phyloP scores from a whole-genome alignment of 1,140 invertebrate species.

The Lineus longissimus region DNA sequence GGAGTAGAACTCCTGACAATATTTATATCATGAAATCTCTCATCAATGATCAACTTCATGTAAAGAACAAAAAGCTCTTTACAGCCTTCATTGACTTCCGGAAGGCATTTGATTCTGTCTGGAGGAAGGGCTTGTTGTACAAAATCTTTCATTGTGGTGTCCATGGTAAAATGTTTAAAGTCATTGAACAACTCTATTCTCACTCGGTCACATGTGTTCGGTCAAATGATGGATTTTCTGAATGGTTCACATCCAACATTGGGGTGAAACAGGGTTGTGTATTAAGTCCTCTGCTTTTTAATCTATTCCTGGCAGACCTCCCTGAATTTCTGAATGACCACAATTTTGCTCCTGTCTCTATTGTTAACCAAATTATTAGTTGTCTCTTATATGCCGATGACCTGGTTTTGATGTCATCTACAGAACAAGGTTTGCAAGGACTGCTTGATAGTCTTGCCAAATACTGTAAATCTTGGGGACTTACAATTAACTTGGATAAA shows the following conservation, averaged over 20 bases:
- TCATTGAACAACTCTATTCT: too few relatives aligned
- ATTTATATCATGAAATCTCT: not conserved
- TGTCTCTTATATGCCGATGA: not conserved
- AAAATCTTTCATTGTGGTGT: not conserved
- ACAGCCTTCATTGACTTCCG: conserved; percentile 1
- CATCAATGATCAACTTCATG: not conserved
- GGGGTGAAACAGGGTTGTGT: conserved; percentile 1
- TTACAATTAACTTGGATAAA: not conserved
- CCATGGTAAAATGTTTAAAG: too few relatives aligned
- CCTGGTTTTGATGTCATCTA: not conserved
- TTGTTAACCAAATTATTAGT: not conserved
- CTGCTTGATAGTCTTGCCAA: not conserved
- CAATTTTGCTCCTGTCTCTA: not conserved
- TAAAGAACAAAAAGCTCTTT: not conserved
- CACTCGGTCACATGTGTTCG: too few relatives aligned
- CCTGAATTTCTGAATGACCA: not conserved
- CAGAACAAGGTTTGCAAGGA: not conserved
- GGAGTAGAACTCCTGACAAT: not conserved
- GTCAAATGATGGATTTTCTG: too few relatives aligned
- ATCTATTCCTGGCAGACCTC: not conserved
- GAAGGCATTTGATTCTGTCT: conserved; percentile 6
- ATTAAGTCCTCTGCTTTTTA: conserved; percentile 1
- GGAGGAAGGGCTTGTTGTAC: not conserved
- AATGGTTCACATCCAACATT: not conserved
- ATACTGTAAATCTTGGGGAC: not conserved